Conservation (phyloP, 1,140 invertebrate genomes). For the Macrotrachela quadricornifera region DNA sequence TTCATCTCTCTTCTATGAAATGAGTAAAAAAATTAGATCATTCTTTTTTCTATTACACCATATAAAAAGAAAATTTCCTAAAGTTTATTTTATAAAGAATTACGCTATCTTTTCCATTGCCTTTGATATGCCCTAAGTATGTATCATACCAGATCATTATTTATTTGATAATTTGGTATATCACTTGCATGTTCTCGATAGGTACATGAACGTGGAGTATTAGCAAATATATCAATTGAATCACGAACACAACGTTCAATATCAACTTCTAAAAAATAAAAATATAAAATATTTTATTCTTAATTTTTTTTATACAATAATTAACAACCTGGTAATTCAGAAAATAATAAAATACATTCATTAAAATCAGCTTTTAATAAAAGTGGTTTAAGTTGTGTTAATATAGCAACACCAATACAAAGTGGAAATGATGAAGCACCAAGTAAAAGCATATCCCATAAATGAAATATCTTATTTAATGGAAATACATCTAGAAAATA, state of each 20-base stretch:
- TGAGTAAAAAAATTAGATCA: too few species aligned
- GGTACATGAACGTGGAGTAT: slow-evolving; percentile 64
- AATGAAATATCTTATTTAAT: slow-evolving; percentile 82
- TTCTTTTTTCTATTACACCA: too few species aligned
- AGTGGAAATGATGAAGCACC: slow-evolving; percentile 80
- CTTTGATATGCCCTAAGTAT: too few species aligned
- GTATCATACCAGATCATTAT: too few species aligned
- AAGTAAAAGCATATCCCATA: slow-evolving; percentile 86
- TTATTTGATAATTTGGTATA: too few species aligned
- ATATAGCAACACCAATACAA: slow-evolving; percentile 74
- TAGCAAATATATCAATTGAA: slow-evolving; percentile 60
- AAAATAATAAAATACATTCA: slow-evolving; percentile 86
- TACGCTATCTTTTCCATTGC: too few species aligned
- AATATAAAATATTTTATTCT: too few species aligned
- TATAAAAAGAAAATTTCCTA: too few species aligned
- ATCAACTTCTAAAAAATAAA: too few species aligned
- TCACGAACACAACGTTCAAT: slow-evolving; percentile 61
- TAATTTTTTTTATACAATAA: neutral
- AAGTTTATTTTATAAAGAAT: too few species aligned
- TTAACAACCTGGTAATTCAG: slow-evolving; percentile 55
- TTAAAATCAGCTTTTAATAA: slow-evolving; percentile 75
- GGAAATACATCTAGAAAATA: slow-evolving; percentile 69
- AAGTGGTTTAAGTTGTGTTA: slow-evolving; percentile 61
- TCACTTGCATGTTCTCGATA: slow-evolving; percentile 47
- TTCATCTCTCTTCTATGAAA: too few species aligned